phyloP scores from a whole-genome alignment of 2,797 vertebrate species.

The Momotus momota region DNA sequence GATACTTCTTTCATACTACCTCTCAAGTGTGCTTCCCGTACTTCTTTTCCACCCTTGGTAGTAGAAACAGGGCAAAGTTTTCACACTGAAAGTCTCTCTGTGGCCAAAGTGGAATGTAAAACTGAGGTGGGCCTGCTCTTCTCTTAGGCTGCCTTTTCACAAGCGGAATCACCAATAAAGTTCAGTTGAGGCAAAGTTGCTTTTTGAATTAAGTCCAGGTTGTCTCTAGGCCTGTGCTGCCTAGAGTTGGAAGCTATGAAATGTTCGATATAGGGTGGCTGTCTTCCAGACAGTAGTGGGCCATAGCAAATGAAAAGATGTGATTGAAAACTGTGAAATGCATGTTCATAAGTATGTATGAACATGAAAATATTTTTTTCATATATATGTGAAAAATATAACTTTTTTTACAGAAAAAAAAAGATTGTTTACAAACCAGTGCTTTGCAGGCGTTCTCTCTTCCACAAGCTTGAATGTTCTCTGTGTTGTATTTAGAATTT shows the following conservation, averaged over 20 bases:
- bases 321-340: conserved; percentile 16
- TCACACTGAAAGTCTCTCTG: neutral
- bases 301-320: conserved; percentile 2
- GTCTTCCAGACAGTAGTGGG: neutral
- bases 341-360: neutral
- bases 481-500: neutral
- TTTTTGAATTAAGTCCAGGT: conserved; percentile 16
- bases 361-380: neutral
- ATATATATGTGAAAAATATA: neutral
- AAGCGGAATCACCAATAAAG: neutral
- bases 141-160: neutral
- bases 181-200: neutral
- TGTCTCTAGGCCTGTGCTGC: neutral
- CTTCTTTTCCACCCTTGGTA: neutral
- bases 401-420: neutral
- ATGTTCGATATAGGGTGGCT: neutral
- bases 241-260: neutral
- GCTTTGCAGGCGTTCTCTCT: neutral
- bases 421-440: neutral
- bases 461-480: neutral
- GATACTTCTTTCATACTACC: neutral
- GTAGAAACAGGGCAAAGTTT: neutral
- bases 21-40: neutral
- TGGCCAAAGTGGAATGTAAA: neutral
- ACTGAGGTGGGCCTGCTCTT: neutral